Evolutionary conservation across 2,888 invertebrate species (phyloP), one percentile per base, ranked within the genome.

Genomic region (Ennomos fuscantarius): DNA sequence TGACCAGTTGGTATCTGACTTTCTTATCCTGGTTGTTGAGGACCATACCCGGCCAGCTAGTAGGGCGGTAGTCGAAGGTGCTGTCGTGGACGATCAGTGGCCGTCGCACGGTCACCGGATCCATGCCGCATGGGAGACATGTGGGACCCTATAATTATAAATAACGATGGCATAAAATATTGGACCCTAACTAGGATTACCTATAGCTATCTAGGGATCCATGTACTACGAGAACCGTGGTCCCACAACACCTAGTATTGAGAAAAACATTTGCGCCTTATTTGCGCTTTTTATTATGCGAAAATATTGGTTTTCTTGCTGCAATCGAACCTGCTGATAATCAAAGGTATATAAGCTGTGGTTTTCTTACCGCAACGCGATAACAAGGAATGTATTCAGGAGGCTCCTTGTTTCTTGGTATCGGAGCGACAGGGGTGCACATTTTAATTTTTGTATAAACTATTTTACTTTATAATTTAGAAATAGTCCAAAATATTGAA

Each of bases 81-180:
- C 91, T 90, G 65, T 91, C 90, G 45, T 84, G 76, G 6, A 90
- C 89, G n/a, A 91, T 89, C 31, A 91, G 78, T 0, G 90, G 90
- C 13, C 90, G 76, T 1, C 89, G 82, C 3, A 89, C 68, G 0
- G 91, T 89, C 36, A 88, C 85, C 0, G 85, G 82, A 50, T 91
- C 90, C 74, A 88, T 85, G 10, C 90, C 89, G 59, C 87, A 87
- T 0, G 88, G 88, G 1, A 87, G 70, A 62, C 90, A 89, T 66
- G 51, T 52, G 36, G 83, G 84, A 1, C 89, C 87, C 90, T 90
- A 41, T 1, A 12, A 40, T 35, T 8, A 33, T 11, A 31, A 32
- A 40, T n/a, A 24, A 5, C 6, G 24, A 6, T 24, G 3, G 6
- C 24, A 3, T 24, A 24, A 24, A 0, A 24, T 24, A 3, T 24